phyloP scores from a whole-genome alignment of 2,888 invertebrate species.

The Megamerina dolium region DNA sequence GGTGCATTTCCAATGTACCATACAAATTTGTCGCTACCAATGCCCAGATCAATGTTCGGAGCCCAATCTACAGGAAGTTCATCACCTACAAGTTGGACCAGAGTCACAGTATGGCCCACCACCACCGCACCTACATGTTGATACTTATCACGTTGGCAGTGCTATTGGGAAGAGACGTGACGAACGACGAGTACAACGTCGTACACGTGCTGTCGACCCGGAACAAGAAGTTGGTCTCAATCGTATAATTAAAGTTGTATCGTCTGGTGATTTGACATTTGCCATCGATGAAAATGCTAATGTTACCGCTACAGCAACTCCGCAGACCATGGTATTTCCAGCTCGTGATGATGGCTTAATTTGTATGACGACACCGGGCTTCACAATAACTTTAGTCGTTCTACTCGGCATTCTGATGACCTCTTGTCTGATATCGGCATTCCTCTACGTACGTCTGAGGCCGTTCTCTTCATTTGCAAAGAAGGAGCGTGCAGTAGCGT shows the following conservation, averaged over 20 bases:
- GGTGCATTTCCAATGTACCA: conserved; percentile 92
- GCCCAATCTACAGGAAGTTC: conserved; percentile 55
- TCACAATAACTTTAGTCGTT: conserved; percentile 78
- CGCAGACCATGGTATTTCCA: conserved; percentile 66
- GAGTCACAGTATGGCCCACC: conserved; percentile 67
- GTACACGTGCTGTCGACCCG: conserved; percentile 57
- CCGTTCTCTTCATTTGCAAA: conserved; percentile 56
- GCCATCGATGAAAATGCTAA: conserved; percentile 64
- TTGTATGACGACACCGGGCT: conserved; percentile 93
- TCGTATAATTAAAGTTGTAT: conserved; percentile 83
- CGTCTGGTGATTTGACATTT: conserved; percentile 84
- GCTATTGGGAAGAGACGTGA: conserved; percentile 61
- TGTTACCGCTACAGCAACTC: conserved; percentile 56
- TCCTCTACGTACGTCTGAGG: conserved; percentile 74
- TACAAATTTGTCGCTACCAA: conserved; percentile 87
- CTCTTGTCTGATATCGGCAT: conserved; percentile 79
- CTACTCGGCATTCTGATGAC: conserved; percentile 75
- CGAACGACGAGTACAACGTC: conserved; percentile 61
- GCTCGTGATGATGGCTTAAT: conserved; percentile 66
- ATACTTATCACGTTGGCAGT: conserved; percentile 57
- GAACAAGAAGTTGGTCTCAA: conserved; percentile 84
- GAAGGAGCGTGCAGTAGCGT: conserved; percentile 46
- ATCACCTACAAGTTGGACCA: conserved; percentile 53
- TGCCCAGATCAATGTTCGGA: conserved; percentile 90
- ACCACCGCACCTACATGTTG: conserved; percentile 58